A percentile compares a stretch with the other conserved stretches of the same genome.
phyloP scores from a whole-genome alignment of 2,113 vertebrate genomes.

The Neolamprologus fasciatus region DNA sequence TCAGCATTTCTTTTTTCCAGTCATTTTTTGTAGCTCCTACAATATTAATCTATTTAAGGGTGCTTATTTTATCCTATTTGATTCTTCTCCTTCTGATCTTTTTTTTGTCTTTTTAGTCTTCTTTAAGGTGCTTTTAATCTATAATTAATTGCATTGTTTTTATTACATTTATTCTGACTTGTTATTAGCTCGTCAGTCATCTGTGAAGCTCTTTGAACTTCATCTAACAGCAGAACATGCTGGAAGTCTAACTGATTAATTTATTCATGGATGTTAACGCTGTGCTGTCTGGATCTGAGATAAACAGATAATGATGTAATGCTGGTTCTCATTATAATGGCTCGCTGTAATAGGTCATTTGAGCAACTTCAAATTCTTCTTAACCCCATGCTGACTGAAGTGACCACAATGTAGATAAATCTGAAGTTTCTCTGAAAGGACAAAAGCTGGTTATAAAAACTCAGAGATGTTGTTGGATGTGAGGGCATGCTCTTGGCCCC shows the following conservation, averaged over 20 bases:
- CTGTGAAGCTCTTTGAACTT: not conserved
- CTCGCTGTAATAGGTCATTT: not conserved
- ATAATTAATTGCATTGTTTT: not conserved
- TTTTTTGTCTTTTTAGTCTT: not conserved
- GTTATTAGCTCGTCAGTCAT: not conserved
- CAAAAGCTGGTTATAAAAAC: not conserved
- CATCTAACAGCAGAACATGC: not conserved
- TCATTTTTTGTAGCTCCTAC: not conserved
- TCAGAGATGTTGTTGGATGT: not conserved
- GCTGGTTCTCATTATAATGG: not conserved
- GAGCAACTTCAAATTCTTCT: not conserved
- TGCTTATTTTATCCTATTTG: not conserved
- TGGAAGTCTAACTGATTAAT: not conserved
- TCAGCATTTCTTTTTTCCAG: not conserved
- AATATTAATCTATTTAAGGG: not conserved
- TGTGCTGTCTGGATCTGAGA: not conserved
- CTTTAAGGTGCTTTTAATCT: not conserved
- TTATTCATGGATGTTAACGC: not conserved
- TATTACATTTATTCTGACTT: not conserved
- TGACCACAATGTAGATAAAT: not conserved
- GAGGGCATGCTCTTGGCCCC: not conserved
- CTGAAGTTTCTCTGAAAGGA: not conserved
- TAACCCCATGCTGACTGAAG: not conserved
- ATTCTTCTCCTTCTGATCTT: not conserved
- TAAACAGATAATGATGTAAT: not conserved